Evolutionary conservation across 2,797 vertebrate genomes (phyloP), one percentile per base, ranked within the genome.

Genomic region (Miichthys miiuy): DNA sequence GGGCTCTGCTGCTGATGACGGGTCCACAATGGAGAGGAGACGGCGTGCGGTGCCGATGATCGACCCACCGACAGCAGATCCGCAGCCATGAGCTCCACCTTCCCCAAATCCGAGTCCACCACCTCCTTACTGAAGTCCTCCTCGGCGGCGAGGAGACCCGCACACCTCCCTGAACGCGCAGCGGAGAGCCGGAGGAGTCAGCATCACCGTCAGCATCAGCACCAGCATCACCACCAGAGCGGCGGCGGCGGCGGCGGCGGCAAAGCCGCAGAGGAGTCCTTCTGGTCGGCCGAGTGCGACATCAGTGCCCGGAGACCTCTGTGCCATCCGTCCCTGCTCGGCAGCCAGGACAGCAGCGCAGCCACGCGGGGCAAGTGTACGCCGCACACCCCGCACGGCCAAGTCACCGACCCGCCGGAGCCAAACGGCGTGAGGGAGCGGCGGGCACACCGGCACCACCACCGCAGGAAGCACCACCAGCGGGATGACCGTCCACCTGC

Each of bases 221-320:
- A 88, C 8, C 92, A 91, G 77, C 92, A 92, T 10, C 91, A 88
- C 54, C 93, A 92, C 87, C 91, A 89, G 87, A 84, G 89, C 57
- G 84, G 90, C 38, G 85, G 88, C 51, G 81, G 60, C 87, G 68
- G 81, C 25, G 27, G 27, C 30, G 30, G 30, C 30, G 30, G 30
- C 72, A 75, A 57, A 75, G 69, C 85, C 42, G 92, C 34, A 38
- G 34, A 91, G 74, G 94, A 92, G 72, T 91, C 94, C 58, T 92
- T 88, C 86, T 95, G 95, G 89, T 89, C 93, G 73, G 92, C 94
- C 77, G 95, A 96, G 68, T 91, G 96, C 86, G 97, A 98, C 86
- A 93, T 96, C 79, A 99, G 97, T 75, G 96, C 96, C 65, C 95
- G 97, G 89, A 97, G 98, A 96, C 97, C 97, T 88, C 94, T 98